Conservation (phyloP, 1,140 invertebrate genomes). For the Halictus rubicundus region DNA sequence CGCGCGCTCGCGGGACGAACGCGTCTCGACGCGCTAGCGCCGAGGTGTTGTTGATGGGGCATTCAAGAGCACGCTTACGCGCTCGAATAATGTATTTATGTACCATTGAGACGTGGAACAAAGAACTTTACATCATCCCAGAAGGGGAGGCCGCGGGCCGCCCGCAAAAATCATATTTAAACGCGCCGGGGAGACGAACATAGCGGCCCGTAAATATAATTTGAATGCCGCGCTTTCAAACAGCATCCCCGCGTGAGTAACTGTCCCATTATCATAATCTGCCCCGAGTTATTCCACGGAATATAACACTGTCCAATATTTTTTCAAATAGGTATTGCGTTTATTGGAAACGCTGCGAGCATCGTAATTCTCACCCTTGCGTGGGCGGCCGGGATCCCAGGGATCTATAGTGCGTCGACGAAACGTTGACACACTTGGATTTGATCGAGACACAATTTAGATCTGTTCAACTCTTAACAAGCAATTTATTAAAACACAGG, state of each 20-base stretch:
- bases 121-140: constrained; percentile 7
- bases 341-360: too few species aligned
- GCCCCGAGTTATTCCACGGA: too few species aligned
- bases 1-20: not conserved
- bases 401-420: too few species aligned
- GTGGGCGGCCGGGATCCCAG: too few species aligned
- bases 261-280: not conserved
- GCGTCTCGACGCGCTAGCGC: not conserved
- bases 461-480: too few species aligned
- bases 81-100: constrained; percentile 36
- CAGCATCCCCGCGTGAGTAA: not conserved
- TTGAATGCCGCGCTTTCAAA: not conserved
- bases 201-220: not conserved
- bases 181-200: too few species aligned
- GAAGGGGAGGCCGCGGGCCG: not conserved
- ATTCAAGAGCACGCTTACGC: constrained; percentile 18
- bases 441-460: too few species aligned
- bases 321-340: too few species aligned
- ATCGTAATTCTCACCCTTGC: too few species aligned
- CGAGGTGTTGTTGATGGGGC: constrained; percentile 32
- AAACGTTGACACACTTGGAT: too few species aligned
- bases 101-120: constrained; percentile 25
- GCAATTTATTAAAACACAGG: too few species aligned
- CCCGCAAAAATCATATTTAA: not conserved
- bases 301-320: too few species aligned